Conservation (phyloP, 2,797 vertebrate species). For the Adrianichthys oophorus region DNA sequence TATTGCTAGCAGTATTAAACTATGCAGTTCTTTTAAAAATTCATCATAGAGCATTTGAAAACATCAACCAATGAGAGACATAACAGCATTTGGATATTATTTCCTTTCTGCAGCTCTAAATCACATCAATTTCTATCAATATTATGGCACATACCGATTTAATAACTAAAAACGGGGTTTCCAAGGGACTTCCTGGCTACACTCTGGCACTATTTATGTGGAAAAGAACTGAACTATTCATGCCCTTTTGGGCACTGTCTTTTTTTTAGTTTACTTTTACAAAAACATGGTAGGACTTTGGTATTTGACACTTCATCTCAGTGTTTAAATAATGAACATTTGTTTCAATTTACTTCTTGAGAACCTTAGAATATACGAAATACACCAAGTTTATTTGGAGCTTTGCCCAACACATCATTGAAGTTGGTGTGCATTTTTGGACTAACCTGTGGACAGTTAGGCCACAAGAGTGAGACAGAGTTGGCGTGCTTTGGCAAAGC, state of each 20-base stretch:
- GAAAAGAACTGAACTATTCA: not conserved
- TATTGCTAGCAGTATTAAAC: conserved; percentile 9
- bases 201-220: not conserved
- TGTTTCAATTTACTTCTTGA: conserved; percentile 5
- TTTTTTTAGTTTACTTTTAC: conserved; percentile 2
- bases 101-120: not conserved
- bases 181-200: not conserved
- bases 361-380: conserved; percentile 7
- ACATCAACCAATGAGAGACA: too few relatives aligned
- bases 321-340: not conserved
- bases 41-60: not conserved
- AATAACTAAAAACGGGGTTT: not conserved
- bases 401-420: conserved; percentile 13
- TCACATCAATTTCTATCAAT: not conserved
- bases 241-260: conserved; percentile 1
- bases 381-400: conserved; percentile 15
- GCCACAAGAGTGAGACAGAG: conserved; percentile 44
- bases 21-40: conserved; percentile 9
- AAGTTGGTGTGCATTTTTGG: conserved; percentile 40
- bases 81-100: not conserved
- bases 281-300: not conserved
- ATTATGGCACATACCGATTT: not conserved
- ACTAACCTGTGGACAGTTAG: conserved; percentile 33
- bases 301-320: too few relatives aligned
- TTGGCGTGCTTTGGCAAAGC: conserved; percentile 55